Percentiles rank a stretch among this genome's conserved stretches.
Conservation (phyloP, 2,113 vertebrate genomes). For the Saguinus imperator region DNA sequence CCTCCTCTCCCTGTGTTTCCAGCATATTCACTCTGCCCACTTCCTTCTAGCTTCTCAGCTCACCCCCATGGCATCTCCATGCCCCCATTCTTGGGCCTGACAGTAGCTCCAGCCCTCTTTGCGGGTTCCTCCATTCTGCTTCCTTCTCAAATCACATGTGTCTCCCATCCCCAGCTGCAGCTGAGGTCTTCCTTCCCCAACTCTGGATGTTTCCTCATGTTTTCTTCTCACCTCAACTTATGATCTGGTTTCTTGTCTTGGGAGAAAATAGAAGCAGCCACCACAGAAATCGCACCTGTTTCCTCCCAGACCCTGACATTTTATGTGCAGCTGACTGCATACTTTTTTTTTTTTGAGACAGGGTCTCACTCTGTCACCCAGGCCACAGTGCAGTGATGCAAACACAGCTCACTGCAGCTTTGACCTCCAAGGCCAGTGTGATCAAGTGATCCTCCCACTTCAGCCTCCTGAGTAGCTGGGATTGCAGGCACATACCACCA, state of each 20-base stretch:
- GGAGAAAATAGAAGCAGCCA: background rate
- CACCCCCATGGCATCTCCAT: too few relatives aligned
- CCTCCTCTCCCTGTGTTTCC: background rate
- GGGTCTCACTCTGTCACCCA: background rate
- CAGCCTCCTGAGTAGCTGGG: background rate
- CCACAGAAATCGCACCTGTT: background rate
- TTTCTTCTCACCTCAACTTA: rapidly evolving
- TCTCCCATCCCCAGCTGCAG: too few relatives aligned
- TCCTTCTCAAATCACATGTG: rapidly evolving
- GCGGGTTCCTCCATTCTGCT: background rate
- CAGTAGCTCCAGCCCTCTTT: background rate
- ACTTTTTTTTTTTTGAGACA: background rate
- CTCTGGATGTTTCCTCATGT: background rate
- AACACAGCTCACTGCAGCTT: background rate
- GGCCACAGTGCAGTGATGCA: background rate
- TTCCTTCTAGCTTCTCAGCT: background rate
- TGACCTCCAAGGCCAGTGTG: background rate
- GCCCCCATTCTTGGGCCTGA: background rate
- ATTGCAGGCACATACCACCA: background rate
- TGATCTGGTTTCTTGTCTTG: background rate
- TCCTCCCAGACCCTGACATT: background rate
- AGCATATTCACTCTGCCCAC: background rate
- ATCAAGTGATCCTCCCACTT: background rate
- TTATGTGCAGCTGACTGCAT: rapidly evolving
- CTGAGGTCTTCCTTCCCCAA: rapidly evolving